A percentile compares a stretch with the other conserved stretches of the same genome.
Evolutionary conservation across 23 tunicate species (phyloP).

Genomic region (Styela plicata): DNA sequence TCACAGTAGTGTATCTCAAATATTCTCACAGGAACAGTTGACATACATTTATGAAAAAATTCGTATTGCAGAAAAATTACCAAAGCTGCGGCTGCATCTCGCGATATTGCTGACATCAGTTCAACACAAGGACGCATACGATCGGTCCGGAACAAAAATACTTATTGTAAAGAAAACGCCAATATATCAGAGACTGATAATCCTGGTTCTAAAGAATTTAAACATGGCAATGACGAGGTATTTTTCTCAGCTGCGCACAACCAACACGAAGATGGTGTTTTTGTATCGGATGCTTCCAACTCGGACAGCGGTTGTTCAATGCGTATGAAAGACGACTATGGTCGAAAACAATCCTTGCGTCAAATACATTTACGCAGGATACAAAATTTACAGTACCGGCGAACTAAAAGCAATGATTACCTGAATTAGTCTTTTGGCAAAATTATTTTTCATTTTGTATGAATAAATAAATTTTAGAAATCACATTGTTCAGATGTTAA

Average conservation of each 20-base stretch:
- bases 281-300: conserved; percentile 1
- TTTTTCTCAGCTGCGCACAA: not conserved
- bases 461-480: too few species aligned
- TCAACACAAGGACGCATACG: not conserved
- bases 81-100: not conserved
- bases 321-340: not conserved
- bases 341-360: conserved; percentile 2
- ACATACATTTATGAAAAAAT: too few species aligned
- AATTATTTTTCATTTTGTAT: too few species aligned
- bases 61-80: not conserved
- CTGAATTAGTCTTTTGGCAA: too few species aligned
- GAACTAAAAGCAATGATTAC: conserved; percentile 3
- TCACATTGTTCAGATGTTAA: too few species aligned
- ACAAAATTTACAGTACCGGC: conserved; percentile 4
- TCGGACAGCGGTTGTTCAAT: not conserved
- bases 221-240: not conserved
- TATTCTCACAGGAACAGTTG: too few species aligned
- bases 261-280: not conserved
- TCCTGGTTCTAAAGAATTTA: not conserved
- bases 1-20: too few species aligned
- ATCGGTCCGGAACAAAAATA: not conserved
- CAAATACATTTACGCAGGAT: conserved; percentile 10
- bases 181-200: not conserved
- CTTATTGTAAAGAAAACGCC: not conserved
- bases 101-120: not conserved